Evolutionary conservation across 2,797 vertebrate genomes (phyloP).

Genomic region (Nannoperca obscura): DNA sequence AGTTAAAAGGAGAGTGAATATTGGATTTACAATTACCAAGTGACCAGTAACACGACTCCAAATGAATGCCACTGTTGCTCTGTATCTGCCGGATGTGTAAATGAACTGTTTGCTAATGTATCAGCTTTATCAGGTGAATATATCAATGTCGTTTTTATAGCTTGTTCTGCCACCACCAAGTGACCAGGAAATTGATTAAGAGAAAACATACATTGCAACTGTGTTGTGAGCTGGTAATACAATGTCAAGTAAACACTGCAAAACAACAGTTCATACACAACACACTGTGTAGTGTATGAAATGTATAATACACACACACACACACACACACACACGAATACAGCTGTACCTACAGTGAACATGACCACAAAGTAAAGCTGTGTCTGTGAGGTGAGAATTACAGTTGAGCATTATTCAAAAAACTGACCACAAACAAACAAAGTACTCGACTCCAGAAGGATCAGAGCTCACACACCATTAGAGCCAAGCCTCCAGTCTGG

Average conservation of each 20-base stretch:
- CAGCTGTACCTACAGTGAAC: conserved; percentile 88
- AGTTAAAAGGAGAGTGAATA: neutral
- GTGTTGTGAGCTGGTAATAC: neutral
- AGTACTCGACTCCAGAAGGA: conserved; percentile 4
- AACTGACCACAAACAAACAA: conserved; percentile 51
- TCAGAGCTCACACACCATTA: conserved; percentile 38
- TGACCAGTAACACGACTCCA: neutral
- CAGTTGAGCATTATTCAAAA: conserved; percentile 47
- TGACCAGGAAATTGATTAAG: neutral
- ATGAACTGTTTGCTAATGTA: neutral
- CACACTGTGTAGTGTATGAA: conserved; percentile 19
- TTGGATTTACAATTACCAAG: neutral
- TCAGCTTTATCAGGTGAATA: neutral
- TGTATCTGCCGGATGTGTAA: neutral
- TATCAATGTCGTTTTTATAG: neutral
- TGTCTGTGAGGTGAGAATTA: conserved; percentile 65
- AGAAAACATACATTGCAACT: conserved; percentile 1
- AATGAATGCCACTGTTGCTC: neutral
- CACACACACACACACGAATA: conserved; percentile 29
- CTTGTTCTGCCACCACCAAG: neutral
- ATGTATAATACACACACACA: conserved; percentile 3
- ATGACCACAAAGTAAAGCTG: conserved; percentile 90
- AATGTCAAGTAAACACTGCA: conserved; percentile 17
- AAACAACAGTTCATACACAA: conserved; percentile 33
- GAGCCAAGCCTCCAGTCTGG: conserved; percentile 36